Percentiles rank a stretch among this genome's conserved stretches.
These are phyloP conservation scores for Anastrepha ludens DNA, from an alignment of 1,140 invertebrate species.

Conservation along the genomic window DNA sequence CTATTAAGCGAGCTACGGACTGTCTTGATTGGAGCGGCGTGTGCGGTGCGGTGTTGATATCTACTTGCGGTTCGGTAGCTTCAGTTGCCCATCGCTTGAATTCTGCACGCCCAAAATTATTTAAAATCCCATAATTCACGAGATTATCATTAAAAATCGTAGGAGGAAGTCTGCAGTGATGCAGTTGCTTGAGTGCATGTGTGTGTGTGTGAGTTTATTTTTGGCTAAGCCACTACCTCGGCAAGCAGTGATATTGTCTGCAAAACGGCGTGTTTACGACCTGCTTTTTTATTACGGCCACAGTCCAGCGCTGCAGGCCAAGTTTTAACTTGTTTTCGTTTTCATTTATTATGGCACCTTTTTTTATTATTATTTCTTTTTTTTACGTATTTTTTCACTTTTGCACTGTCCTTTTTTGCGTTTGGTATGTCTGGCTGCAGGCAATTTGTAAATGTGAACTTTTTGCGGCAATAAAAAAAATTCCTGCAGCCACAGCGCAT, in stretches of 20 bases:
- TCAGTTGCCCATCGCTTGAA: neutral
- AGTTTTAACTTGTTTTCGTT: slow-evolving; percentile 37
- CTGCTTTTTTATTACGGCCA: slow-evolving; percentile 11
- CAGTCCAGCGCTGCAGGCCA: slow-evolving; percentile 12
- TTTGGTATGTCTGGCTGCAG: neutral
- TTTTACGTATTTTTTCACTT: neutral
- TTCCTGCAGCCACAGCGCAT: neutral
- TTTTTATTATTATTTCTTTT: neutral
- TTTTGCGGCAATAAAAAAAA: neutral
- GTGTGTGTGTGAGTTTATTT: neutral
- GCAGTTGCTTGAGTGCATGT: neutral
- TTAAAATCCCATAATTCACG: slow-evolving; percentile 74
- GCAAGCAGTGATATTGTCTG: slow-evolving; percentile 23
- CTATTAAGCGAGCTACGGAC: neutral
- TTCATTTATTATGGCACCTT: slow-evolving; percentile 43
- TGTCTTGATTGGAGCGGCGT: neutral
- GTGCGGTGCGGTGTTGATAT: neutral
- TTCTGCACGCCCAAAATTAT: slow-evolving; percentile 66
- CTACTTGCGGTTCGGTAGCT: slow-evolving; percentile 17
- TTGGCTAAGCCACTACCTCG: neutral
- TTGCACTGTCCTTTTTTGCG: neutral
- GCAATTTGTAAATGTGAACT: slow-evolving; percentile 23
- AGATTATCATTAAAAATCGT: slow-evolving; percentile 74
- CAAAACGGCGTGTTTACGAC: slow-evolving; percentile 50
- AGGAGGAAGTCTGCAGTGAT: slow-evolving; percentile 57